Evolutionary conservation across 2,888 invertebrate genomes (phyloP).

Genomic region (Diarsia rubi): DNA sequence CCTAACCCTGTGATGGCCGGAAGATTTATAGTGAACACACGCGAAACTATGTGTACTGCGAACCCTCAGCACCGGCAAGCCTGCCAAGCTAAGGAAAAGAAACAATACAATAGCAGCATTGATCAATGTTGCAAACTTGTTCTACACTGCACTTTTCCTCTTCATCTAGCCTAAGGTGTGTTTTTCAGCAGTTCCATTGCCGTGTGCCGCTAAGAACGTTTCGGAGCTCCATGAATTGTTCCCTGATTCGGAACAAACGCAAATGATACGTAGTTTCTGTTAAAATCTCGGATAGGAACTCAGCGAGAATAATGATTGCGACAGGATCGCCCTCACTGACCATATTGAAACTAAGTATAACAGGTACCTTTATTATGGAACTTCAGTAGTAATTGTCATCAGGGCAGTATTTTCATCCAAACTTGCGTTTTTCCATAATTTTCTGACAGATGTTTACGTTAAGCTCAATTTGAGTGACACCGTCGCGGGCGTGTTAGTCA

Average conservation of each 20-base stretch:
- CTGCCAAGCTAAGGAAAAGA: background rate
- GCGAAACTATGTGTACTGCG: slow-evolving; percentile 41
- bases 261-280: background rate
- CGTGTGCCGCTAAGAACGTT: background rate
- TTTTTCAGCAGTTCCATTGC: slow-evolving; percentile 11
- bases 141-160: slow-evolving; percentile 7
- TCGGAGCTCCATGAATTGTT: slow-evolving; percentile 10
- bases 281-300: background rate
- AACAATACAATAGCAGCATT: slow-evolving; percentile 17
- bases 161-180: background rate
- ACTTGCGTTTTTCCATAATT: background rate
- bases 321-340: background rate
- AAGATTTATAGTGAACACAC: slow-evolving; percentile 59
- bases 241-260: background rate
- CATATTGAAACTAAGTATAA: background rate
- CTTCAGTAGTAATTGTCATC: background rate
- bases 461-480: background rate
- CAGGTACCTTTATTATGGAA: background rate
- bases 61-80: slow-evolving; percentile 14
- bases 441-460: background rate
- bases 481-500: too few relatives aligned
- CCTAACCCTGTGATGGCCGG: slow-evolving; percentile 56
- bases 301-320: background rate
- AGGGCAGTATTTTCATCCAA: background rate
- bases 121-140: slow-evolving; percentile 1